A percentile compares a stretch with the other conserved stretches of the same genome.
Evolutionary conservation across 2,888 invertebrate genomes (phyloP).

Genomic region (Tricholauxania praeusta): DNA sequence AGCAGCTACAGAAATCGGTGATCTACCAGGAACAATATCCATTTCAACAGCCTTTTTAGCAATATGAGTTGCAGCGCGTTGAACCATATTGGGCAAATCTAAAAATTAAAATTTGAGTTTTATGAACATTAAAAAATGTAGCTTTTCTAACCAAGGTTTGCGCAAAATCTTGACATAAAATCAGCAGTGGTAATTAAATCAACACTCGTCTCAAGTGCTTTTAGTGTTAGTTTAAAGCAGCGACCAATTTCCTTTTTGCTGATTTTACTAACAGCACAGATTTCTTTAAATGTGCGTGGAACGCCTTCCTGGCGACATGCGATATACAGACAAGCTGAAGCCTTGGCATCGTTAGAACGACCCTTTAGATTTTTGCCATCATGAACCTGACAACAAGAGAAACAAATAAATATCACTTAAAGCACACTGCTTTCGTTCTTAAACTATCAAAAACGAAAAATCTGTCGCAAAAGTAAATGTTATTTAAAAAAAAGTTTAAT

Average conservation of each 20-base stretch:
- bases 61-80: conserved; percentile 95
- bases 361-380: conserved; percentile 97
- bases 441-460: no score
- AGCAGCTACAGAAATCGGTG: conserved; percentile 98
- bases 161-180: conserved; percentile 99
- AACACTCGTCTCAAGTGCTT: conserved; percentile 95
- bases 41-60: conserved; percentile 96
- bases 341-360: conserved; percentile 97
- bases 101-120: conserved; percentile 21
- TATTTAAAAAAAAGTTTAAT: no score
- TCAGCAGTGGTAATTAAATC: conserved; percentile 98
- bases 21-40: conserved; percentile 97
- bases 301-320: conserved; percentile 99
- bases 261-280: conserved; percentile 98
- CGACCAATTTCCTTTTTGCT: conserved; percentile 99
- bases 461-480: no score
- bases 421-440: no score
- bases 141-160: conserved; percentile 78
- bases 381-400: conserved; percentile 73
- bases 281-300: conserved; percentile 98
- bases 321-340: conserved; percentile 98
- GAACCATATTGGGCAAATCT: conserved; percentile 85
- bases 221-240: conserved; percentile 96
- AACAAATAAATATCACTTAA: not conserved
- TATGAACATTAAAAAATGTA: not conserved